Percentiles rank a stretch among this genome's conserved stretches.
Conservation (phyloP, 2,888 invertebrate genomes). For the Caenorhabditis sp. region DNA sequence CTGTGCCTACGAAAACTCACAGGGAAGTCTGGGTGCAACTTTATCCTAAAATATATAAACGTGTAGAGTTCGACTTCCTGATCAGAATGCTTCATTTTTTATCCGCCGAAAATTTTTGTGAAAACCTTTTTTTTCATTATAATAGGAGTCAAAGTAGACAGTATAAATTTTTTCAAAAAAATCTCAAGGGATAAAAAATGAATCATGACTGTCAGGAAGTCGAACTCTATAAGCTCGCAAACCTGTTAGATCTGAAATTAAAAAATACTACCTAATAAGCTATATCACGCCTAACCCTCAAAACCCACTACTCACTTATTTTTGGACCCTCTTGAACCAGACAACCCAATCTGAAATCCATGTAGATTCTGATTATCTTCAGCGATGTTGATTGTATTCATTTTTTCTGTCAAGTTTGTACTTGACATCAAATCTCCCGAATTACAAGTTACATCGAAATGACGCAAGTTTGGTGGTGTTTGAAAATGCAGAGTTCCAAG, state of each 20-base stretch:
- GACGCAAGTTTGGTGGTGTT: constrained; percentile 71
- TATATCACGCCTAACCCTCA: too few species aligned
- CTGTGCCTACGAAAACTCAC: too few species aligned
- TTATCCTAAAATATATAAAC: too few species aligned
- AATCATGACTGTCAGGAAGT: neutral
- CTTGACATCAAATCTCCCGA: constrained; percentile 32
- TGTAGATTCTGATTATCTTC: constrained; percentile 16
- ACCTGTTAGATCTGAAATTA: too few species aligned
- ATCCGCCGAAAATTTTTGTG: too few species aligned
- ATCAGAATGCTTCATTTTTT: too few species aligned
- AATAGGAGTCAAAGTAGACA: too few species aligned
- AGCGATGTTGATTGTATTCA: constrained; percentile 29
- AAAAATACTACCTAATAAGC: too few species aligned
- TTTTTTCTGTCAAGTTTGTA: constrained; percentile 9
- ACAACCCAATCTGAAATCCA: constrained; percentile 66
- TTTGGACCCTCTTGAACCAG: constrained; percentile 73
- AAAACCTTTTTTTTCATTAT: too few species aligned
- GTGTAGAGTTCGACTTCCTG: too few species aligned
- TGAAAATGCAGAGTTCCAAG: constrained; percentile 49
- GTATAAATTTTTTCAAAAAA: neutral
- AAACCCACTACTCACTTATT: constrained; percentile 74
- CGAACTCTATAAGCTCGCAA: too few species aligned
- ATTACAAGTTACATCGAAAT: constrained; percentile 73
- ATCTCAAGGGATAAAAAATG: neutral
- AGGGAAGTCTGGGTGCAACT: too few species aligned